Evolutionary conservation across 1,140 invertebrate genomes (phyloP), one percentile per base, ranked within the genome.

Genomic region (Lordiphosa clarofinis): DNA sequence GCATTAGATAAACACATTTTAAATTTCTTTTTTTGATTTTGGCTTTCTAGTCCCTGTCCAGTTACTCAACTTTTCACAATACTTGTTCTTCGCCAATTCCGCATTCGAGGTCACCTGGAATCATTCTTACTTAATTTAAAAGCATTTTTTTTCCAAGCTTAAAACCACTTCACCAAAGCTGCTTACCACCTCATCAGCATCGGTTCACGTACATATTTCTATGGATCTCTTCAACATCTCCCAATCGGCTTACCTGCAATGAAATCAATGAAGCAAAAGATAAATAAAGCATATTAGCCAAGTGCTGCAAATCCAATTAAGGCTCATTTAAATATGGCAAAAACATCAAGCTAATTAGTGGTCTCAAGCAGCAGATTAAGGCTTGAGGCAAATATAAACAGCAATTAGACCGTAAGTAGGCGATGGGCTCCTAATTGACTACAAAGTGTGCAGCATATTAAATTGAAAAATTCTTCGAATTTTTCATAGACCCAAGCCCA

Each of bases 171-270:
- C 28, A 31, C 24, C 10, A 66, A 75, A 61, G 50, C 43, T 57
- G 60, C 65, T 75, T 75, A 70, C 61, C 33, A 38, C 36, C 53
- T 42, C 35, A 58, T 54, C 56, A 57, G 40, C 52, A 62, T 44
- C 36, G 38, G 49, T 37, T 56, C 15, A 38, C 43, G 50, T 65
- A 42, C 37, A 48, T 56, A 61, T 43, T 43, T 40, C 54, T 59
- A 69, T 52, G 19, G 13, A 67, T 60, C 33, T 42, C 54, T 38
- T 60, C 46, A 67, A 42, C 46, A 15, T 50, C 38, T 58, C 24
- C 9, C 56, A 82, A 82, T 64, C 78, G 63, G 78, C 78, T 84
- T 84, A 84, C 78, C 78, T 84, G 73, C 12, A 84, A 86, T n/a
- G 54, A 76, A 50, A 67, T 39, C 59, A 60, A 55, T 58, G 60